Base-by-base conservation (phyloP, 2,113 vertebrate species). In the Erythrocercus mccallii region DNA sequence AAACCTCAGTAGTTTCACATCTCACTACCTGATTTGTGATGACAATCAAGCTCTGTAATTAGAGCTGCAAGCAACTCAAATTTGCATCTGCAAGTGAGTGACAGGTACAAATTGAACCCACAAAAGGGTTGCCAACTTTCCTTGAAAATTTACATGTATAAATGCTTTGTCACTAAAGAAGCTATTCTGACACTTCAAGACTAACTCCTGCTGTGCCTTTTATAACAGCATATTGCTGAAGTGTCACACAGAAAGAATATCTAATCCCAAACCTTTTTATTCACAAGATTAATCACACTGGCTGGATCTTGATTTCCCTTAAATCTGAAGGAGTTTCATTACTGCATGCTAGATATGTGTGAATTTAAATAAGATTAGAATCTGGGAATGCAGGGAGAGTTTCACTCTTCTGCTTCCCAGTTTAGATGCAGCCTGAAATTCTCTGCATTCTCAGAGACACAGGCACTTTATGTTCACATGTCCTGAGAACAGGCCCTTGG, bases 1-100 rank as follows among this genome's bases (percentile, higher is more conserved):
- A 95, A 85, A 58, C 53, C 65, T 94, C 72, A 58, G 80, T 42
- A 25, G 1, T 88, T 93, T 93, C 91, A 66, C 73, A 88, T 96
- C 94, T 92, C 71, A 44, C 83, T 92, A 94, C 92, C 94, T 86
- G 91, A 92, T 91, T 88, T 90, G 87, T 54, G 93, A 95, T 91
- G 84, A 95, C 94, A 95, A 96, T 91, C 93, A 92, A 93, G 76
- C 18, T 66, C 71, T 73, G 84, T 94, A 96, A 95, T 95, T 96
- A 96, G 91, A 94, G 88, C 91, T 89, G 86, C 80, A 86, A 91
- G 86, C 68, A 92, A 91, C 83, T 95, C 69, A 71, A 86, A 95
- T 92, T 91, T 95, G 92, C 95, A 96, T 80, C 70, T 64, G 71
- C 42, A 69, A 88, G 68, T 88, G 90, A 94, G 60, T 94, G 94